These are phyloP conservation scores for Trilocha varians DNA, from an alignment of 2,888 invertebrate species.

Conservation along the genomic window DNA sequence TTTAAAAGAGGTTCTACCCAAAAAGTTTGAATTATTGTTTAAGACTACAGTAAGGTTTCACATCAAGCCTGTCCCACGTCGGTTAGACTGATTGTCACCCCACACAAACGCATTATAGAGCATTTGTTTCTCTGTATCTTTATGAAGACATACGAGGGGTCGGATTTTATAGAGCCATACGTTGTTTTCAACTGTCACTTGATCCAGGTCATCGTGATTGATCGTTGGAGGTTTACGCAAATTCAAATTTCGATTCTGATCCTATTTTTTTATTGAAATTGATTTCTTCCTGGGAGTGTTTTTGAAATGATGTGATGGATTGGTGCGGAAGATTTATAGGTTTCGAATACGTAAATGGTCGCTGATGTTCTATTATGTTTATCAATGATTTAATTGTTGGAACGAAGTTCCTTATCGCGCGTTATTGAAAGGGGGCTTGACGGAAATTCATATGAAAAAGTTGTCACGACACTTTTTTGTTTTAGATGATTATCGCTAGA, in stretches of 20 bases:
- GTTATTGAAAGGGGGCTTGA: too few relatives aligned
- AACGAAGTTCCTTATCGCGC: too few relatives aligned
- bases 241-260: not conserved
- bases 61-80: constrained; percentile 2
- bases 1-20: too few relatives aligned
- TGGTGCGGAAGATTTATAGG: too few relatives aligned
- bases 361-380: too few relatives aligned
- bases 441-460: too few relatives aligned
- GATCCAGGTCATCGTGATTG: not conserved
- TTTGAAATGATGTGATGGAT: too few relatives aligned
- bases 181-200: not conserved
- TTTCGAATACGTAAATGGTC: too few relatives aligned
- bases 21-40: too few relatives aligned
- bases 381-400: too few relatives aligned
- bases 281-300: not conserved
- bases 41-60: not conserved
- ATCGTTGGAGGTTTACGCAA: not conserved
- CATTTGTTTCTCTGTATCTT: constrained; percentile 28
- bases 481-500: too few relatives aligned
- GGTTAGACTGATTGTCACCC: constrained; percentile 7
- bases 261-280: not conserved
- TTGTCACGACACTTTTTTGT: too few relatives aligned
- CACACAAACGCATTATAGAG: constrained; percentile 18
- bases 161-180: constrained; percentile 8
- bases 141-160: constrained; percentile 36